Conservation (phyloP, 2,113 vertebrate species). For the Perca schrenkii region DNA sequence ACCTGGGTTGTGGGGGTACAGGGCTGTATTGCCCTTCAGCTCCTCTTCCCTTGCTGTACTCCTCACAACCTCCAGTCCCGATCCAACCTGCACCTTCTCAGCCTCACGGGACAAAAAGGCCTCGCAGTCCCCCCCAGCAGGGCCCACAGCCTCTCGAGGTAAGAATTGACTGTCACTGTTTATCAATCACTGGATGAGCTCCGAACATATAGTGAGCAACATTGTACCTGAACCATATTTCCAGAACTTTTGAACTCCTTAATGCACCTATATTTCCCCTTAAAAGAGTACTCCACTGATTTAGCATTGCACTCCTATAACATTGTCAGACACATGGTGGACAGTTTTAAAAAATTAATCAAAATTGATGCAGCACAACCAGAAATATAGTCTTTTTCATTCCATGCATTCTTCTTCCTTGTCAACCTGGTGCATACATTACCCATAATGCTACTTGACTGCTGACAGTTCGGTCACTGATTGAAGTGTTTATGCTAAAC, state of each 20-base stretch:
- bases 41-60: slow-evolving; percentile 44
- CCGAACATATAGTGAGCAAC: neutral
- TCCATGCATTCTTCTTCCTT: neutral
- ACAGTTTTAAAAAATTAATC: neutral
- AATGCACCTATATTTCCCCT: neutral
- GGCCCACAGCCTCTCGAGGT: slow-evolving; percentile 70
- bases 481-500: too few relatives aligned
- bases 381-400: neutral
- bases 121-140: slow-evolving; percentile 49
- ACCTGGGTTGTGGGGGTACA: slow-evolving; percentile 47
- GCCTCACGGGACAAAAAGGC: slow-evolving; percentile 52
- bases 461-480: too few relatives aligned
- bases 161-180: slow-evolving; percentile 20
- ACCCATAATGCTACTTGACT: too few relatives aligned
- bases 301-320: neutral
- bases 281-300: neutral
- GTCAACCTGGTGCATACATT: neutral
- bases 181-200: neutral
- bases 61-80: slow-evolving; percentile 46
- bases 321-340: neutral
- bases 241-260: neutral
- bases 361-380: neutral
- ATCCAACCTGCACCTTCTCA: slow-evolving; percentile 52
- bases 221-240: neutral
- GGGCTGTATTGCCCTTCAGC: slow-evolving; percentile 51